phyloP scores from a whole-genome alignment of 1,140 invertebrate genomes.

The Eriosoma lanigerum region DNA sequence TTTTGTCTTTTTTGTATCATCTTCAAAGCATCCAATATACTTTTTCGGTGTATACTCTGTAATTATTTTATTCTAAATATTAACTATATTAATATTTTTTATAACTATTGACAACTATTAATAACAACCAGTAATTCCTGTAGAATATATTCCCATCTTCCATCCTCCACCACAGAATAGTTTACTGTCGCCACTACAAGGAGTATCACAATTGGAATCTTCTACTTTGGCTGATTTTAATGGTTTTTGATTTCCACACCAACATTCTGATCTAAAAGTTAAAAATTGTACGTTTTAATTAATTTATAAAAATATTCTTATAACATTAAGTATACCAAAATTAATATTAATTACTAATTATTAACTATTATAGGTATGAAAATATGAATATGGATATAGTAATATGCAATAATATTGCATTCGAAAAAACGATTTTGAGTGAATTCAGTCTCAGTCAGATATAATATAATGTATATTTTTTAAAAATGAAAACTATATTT shows the following conservation, averaged over 20 bases:
- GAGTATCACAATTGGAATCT: conserved; percentile 81
- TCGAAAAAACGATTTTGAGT: too few relatives aligned
- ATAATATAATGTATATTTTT: too few relatives aligned
- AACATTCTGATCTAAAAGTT: conserved; percentile 76
- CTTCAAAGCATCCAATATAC: conserved; percentile 37
- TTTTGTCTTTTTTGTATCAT: conserved; percentile 27
- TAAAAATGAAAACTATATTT: too few relatives aligned
- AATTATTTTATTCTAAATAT: conserved; percentile 15
- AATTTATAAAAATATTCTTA: too few relatives aligned
- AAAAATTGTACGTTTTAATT: background rate
- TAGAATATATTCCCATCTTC: conserved; percentile 82
- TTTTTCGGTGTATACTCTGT: conserved; percentile 28
- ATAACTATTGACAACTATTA: too few relatives aligned
- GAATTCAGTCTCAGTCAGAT: too few relatives aligned
- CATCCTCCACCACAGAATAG: conserved; percentile 85
- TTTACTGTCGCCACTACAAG: conserved; percentile 72
- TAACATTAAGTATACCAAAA: too few relatives aligned
- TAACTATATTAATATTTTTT: background rate
- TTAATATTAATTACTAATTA: too few relatives aligned
- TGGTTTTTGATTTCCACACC: conserved; percentile 81
- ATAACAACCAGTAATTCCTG: conserved; percentile 75
- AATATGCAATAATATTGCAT: too few relatives aligned
- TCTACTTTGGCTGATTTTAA: conserved; percentile 59
- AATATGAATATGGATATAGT: too few relatives aligned
- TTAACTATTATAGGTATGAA: too few relatives aligned